Evolutionary conservation across 2,113 vertebrate genomes (phyloP).

Genomic region (Centropus bengalensis): DNA sequence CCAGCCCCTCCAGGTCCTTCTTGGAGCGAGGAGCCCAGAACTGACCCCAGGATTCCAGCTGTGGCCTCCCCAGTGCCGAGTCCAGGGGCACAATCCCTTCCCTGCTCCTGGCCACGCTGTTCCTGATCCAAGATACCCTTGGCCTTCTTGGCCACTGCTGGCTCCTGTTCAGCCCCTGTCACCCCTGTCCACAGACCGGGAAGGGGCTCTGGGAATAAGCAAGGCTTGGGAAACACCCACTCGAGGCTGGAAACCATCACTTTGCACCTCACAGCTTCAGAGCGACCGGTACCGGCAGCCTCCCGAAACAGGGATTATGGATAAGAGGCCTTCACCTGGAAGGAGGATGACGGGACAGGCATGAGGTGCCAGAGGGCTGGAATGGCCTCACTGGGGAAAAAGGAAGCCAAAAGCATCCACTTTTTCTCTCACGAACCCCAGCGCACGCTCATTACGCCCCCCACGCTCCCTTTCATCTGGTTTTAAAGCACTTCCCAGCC

Average conservation of each 20-base stretch:
- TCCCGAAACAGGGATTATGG: not conserved
- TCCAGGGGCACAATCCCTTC: no score
- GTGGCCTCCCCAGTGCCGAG: no score
- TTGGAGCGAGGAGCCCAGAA: no score
- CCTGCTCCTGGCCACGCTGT: no score
- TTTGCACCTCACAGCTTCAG: not conserved
- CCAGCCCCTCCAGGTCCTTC: no score
- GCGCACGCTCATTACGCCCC: not conserved
- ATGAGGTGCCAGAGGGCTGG: not conserved
- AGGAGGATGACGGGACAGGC: not conserved
- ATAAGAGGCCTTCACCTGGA: slow-evolving; percentile 24
- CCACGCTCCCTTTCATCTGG: not conserved
- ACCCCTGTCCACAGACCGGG: not conserved
- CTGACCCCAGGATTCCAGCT: no score
- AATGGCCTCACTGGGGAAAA: not conserved
- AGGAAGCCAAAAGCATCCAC: not conserved
- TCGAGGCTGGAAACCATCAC: not conserved
- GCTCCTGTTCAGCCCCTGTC: no score
- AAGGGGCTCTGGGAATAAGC: not conserved
- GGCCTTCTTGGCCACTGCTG: no score
- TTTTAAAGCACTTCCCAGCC: not conserved
- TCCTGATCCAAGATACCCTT: no score
- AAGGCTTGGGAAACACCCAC: not conserved
- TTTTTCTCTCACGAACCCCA: not conserved
- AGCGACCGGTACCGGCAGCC: not conserved